Conservation (phyloP, 2,113 vertebrate genomes). For the Pterocles gutturalis region DNA sequence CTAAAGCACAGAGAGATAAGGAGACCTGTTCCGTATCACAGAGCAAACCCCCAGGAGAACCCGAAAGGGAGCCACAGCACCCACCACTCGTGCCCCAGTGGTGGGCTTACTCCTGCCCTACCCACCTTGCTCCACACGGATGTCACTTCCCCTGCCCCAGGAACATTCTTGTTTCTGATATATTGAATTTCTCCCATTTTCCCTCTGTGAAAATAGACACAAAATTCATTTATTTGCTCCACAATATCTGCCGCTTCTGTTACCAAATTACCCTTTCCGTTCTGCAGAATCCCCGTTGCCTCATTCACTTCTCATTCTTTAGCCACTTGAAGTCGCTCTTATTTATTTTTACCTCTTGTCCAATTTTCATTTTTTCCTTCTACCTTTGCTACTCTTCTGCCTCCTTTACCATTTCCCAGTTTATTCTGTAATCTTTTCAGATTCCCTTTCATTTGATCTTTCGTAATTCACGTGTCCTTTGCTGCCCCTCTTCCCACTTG, state of each 20-base stretch:
- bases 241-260: background rate
- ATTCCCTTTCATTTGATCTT: background rate
- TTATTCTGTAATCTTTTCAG: conserved; percentile 37
- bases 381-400: background rate
- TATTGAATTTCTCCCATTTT: background rate
- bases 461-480: background rate
- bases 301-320: conserved; percentile 32
- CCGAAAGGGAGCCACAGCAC: background rate
- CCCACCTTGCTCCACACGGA: background rate
- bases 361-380: conserved; percentile 27
- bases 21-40: background rate
- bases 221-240: conserved; percentile 52
- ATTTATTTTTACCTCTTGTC: conserved; percentile 27
- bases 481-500: background rate
- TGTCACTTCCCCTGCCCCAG: background rate
- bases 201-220: background rate
- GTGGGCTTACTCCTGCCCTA: background rate
- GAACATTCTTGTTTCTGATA: background rate
- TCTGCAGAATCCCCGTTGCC: conserved; percentile 13
- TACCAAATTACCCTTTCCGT: conserved; percentile 46
- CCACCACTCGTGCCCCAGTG: accelerated
- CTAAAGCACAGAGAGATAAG: background rate
- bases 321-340: conserved; percentile 16
- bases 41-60: background rate
- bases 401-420: conserved; percentile 3